phyloP scores from a whole-genome alignment of 2,888 invertebrate species.

The Clistopyga incitator region DNA sequence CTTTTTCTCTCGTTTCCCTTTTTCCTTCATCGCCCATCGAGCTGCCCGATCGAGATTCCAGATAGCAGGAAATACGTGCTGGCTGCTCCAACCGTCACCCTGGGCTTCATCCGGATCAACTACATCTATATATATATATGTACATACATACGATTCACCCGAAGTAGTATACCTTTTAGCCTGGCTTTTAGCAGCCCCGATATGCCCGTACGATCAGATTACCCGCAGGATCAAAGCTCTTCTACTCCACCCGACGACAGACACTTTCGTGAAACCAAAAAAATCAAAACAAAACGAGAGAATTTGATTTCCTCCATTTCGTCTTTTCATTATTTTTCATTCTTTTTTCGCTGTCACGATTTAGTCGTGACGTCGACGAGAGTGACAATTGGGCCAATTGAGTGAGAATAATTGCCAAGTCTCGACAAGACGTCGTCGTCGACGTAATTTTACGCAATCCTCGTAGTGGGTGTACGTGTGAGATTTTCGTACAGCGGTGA shows the following conservation, averaged over 20 bases:
- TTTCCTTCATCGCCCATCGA: constrained; percentile 22
- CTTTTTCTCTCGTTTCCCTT: constrained; percentile 19
- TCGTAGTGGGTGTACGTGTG: background rate
- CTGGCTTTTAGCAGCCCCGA: constrained; percentile 40
- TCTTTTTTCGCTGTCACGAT: constrained; percentile 21
- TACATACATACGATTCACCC: background rate
- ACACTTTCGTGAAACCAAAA: constrained; percentile 37
- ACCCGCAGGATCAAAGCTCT: constrained; percentile 59
- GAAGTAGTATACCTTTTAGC: constrained; percentile 49
- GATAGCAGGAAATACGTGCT: constrained; percentile 22
- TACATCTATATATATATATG: background rate
- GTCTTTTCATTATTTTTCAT: background rate
- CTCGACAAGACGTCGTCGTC: constrained; percentile 28
- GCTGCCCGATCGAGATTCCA: constrained; percentile 51
- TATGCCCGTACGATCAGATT: constrained; percentile 54
- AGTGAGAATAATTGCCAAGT: constrained; percentile 50
- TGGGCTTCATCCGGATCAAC: constrained; percentile 25
- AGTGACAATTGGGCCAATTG: constrained; percentile 37
- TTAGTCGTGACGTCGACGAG: constrained; percentile 27
- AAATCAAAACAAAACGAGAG: constrained; percentile 28
- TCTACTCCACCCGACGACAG: constrained; percentile 18
- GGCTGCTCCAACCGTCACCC: constrained; percentile 17
- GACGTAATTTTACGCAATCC: constrained; percentile 31
- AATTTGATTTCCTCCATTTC: constrained; percentile 40
- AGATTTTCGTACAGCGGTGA: constrained; percentile 9